Evolutionary conservation across 2,113 vertebrate species (phyloP), one percentile per base, ranked within the genome.

Genomic region (Nycticryphes semicollaris): DNA sequence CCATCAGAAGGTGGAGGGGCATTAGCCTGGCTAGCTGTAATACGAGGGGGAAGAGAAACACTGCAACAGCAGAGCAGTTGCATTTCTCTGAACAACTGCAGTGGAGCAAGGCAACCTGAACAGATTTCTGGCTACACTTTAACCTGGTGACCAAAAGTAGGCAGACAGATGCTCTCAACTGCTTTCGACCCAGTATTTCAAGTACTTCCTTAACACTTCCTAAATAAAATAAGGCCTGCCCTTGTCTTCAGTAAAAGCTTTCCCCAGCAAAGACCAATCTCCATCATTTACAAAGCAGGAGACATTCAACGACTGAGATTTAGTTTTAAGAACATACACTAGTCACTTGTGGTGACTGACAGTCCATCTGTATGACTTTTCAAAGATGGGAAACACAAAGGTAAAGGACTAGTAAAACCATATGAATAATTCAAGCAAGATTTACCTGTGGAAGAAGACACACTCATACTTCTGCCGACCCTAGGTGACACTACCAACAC

Each of bases 401-500:
- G 7, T 23, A 17, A 60, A 47, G 60, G 53, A n/a, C 14, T 13
- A 57, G 7, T 25, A 57, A 50, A 76, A 27, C 77, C 14, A 3
- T 12, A 7, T 4, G 28, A 39, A 47, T 6, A 86, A 45, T 5
- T 54, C 51, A 62, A 62, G 76, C 14, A 39, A 72, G 20, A 14
- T 41, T 37, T 48, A 54, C 30, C 30, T 35, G 6, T 6, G 16
- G 41, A 82, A 83, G 35, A 45, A 4, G n/a, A 11, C 20, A 67
- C 1, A 45, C 47, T 43, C 10, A 14, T 22, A 22, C 13, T 43
- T 39, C 57, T n/a, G 6, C 47, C 41, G 27, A 12, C 37, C 17
- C 2, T 13, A 22, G 0, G 1, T 3, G 14, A 16, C 31, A n/a
- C 10, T 13, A 62, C 41, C 3, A 0, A 51, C 17, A 51, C 16